A percentile compares a stretch with the other conserved stretches of the same genome.
These are phyloP conservation scores for Andricus quercusramuli DNA, from an alignment of 2,888 invertebrate genomes.

Conservation along the genomic window DNA sequence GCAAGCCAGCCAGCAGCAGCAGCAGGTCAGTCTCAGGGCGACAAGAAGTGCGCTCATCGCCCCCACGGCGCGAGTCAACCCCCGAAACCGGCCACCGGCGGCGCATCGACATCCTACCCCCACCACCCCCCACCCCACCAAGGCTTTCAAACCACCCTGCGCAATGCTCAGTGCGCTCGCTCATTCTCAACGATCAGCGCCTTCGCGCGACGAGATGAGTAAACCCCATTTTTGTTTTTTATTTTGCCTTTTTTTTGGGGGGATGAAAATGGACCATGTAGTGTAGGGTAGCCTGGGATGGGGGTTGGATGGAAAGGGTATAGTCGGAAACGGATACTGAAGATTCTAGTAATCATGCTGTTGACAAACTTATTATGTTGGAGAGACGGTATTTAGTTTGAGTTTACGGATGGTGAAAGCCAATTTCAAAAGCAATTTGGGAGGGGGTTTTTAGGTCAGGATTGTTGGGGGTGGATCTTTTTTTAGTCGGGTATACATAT, in stretches of 20 bases:
- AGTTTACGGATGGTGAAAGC: neutral
- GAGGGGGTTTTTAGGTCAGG: neutral
- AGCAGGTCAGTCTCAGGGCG: slow-evolving; percentile 75
- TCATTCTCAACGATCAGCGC: slow-evolving; percentile 27
- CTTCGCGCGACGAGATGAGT: slow-evolving; percentile 33
- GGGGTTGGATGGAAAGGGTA: neutral
- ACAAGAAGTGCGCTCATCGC: slow-evolving; percentile 78
- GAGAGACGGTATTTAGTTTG: neutral
- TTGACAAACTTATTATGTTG: neutral
- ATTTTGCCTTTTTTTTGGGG: neutral
- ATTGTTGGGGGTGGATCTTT: neutral
- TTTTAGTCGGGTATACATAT: too few species aligned
- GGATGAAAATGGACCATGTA: neutral
- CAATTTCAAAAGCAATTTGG: neutral
- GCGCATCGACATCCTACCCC: slow-evolving; percentile 77
- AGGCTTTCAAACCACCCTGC: slow-evolving; percentile 50
- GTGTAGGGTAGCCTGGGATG: neutral
- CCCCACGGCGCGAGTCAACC: slow-evolving; percentile 78
- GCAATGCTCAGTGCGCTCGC: slow-evolving; percentile 56
- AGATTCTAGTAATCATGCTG: neutral
- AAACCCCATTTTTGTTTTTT: neutral
- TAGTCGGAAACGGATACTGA: neutral
- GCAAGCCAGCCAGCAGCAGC: slow-evolving; percentile 73
- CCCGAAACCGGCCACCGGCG: slow-evolving; percentile 77
- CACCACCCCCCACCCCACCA: slow-evolving; percentile 49